Base-by-base conservation (phyloP, 1,140 invertebrate species). In the Lasioglossum albipes region DNA sequence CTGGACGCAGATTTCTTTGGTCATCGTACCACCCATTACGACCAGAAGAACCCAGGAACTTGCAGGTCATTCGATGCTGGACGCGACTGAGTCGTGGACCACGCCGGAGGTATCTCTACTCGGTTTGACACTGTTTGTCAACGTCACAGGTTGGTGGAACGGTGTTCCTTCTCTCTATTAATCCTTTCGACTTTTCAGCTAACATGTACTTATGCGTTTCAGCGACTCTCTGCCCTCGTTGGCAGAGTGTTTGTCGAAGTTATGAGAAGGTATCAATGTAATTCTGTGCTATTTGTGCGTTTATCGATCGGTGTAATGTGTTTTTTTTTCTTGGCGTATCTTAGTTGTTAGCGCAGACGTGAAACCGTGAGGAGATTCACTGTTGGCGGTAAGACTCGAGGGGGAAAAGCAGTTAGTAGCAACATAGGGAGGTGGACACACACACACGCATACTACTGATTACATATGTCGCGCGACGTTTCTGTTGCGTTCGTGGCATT, bases 381-480 rank as follows among this genome's bases (percentile, higher is more conserved):
- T 61, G 75, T 84, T 64, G 79, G 84, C 82, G 93, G 91, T 93
- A 93, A 93, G 92, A 88, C 88, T 87, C 76, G 93, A 93, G 93
- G 93, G 93, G 93, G 93, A 93, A 93, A 93, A 93, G 93, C 93
- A 92, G 91, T 92, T 93, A 84, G 62, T 83, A 79, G 75, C 66
- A 65, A 49, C 77, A 72, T 87, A 85, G 49, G 59, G 52, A 77
- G 52, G 78, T 31, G 45, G 67, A 85, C 65, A 49, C 65, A 49
- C 20, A 36, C 36, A 36, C 36, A 36, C 36, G 36, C 36, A 36
- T 36, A 36, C 36, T 68, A 16, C 36, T 36, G 36, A 36, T 36
- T 36, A 36, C 2, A 36, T 36, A 36, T 36, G 36, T 36, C 36
- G 36, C 36, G 36, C 36, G 36, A 36, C 36, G 36, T 36, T 36